phyloP scores from a whole-genome alignment of 2,797 vertebrate species.

The Aldrovandia affinis region DNA sequence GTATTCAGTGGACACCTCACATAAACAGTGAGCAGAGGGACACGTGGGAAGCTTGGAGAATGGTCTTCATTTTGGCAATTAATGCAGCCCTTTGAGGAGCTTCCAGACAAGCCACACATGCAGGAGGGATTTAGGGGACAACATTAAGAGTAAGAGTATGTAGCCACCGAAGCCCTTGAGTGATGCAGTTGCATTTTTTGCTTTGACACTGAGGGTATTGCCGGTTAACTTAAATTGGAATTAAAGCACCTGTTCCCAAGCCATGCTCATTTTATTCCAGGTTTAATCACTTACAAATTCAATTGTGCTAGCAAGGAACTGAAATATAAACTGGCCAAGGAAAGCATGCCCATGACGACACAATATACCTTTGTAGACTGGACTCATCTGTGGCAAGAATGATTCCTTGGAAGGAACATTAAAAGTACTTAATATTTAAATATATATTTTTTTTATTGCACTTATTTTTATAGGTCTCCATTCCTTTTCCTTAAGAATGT shows the following conservation, averaged over 20 bases:
- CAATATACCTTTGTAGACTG: conserved; percentile 1
- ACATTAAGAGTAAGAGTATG: conserved; percentile 5
- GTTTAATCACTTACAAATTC: conserved; percentile 13
- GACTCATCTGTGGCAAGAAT: neutral
- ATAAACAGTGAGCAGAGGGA: conserved; percentile 13
- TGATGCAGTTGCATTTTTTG: neutral
- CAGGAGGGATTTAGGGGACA: neutral
- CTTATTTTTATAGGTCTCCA: neutral
- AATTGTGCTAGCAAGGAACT: neutral
- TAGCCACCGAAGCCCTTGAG: neutral
- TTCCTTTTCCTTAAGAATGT: neutral
- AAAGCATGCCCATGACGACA: conserved; percentile 11
- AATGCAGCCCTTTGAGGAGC: neutral
- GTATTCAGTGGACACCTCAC: neutral
- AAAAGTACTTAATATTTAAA: neutral
- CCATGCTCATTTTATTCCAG: neutral
- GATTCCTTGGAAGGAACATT: neutral
- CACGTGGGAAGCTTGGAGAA: neutral
- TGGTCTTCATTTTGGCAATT: conserved; percentile 6
- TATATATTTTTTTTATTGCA: too few relatives aligned
- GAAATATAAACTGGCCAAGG: neutral
- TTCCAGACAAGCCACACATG: neutral
- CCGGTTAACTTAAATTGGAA: conserved; percentile 14
- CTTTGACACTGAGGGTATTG: conserved; percentile 1
- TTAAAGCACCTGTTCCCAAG: conserved; percentile 30